Conservation (phyloP, 2,888 invertebrate genomes). For the Anoplius nigerrimus region DNA sequence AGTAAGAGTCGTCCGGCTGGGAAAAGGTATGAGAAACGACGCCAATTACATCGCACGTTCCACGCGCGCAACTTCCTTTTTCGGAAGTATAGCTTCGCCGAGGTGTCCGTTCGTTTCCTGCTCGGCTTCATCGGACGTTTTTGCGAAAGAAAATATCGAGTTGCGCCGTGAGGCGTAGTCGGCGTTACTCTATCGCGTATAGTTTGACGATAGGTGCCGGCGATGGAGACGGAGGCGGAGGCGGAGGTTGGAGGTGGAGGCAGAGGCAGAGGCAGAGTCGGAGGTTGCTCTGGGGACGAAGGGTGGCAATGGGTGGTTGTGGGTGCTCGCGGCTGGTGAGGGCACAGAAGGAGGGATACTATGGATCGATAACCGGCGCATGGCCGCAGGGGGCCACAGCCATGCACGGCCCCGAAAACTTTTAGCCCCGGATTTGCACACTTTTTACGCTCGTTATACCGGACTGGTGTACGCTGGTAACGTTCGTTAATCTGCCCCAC, state of each 20-base stretch:
- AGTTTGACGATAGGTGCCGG: constrained; percentile 3
- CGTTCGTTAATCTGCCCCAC: constrained; percentile 13
- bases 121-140: constrained; percentile 49
- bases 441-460: constrained; percentile 28
- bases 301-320: neutral
- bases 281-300: neutral
- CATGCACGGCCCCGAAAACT: constrained; percentile 55
- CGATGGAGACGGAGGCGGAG: constrained; percentile 33
- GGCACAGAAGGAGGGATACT: neutral
- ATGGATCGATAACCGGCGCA: constrained; percentile 67
- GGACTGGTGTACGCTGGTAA: constrained; percentile 5
- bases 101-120: constrained; percentile 44
- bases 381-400: constrained; percentile 58
- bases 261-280: constrained; percentile 20
- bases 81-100: no score
- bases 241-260: constrained; percentile 27
- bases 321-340: neutral
- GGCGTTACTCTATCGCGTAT: neutral
- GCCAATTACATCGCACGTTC: neutral
- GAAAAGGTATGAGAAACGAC: neutral
- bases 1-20: no score
- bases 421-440: constrained; percentile 28
- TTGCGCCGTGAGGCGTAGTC: constrained; percentile 30
- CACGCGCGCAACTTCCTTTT: neutral
- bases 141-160: constrained; percentile 57